Evolutionary conservation across 2,797 vertebrate genomes (phyloP).

Genomic region (Muscicapa comitata): DNA sequence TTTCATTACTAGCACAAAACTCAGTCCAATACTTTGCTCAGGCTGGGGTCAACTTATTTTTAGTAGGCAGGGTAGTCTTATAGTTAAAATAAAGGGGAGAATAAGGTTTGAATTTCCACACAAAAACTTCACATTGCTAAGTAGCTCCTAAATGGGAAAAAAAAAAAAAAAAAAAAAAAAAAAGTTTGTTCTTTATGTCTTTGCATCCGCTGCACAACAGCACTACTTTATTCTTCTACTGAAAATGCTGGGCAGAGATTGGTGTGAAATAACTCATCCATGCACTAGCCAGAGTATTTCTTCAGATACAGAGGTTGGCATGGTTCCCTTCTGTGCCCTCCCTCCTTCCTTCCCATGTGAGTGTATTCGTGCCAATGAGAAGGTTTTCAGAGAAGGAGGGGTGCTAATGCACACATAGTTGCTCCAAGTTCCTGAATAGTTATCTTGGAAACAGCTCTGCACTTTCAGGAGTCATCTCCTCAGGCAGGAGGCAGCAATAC

Average conservation of each 20-base stretch:
- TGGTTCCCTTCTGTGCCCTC: background rate
- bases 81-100: background rate
- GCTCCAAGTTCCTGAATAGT: background rate
- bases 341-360: background rate
- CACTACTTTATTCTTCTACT: background rate
- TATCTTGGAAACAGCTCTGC: background rate
- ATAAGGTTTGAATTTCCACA: background rate
- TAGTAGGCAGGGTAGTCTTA: background rate
- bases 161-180: background rate
- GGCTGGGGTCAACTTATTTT: constrained; percentile 33
- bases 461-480: background rate
- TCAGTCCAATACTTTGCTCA: constrained; percentile 8
- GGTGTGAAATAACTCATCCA: background rate
- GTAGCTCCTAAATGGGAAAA: background rate
- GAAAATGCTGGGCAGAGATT: background rate
- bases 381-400: background rate
- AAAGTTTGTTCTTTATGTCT: background rate
- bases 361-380: accelerated
- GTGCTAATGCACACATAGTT: background rate
- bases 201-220: background rate
- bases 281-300: background rate
- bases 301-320: background rate
- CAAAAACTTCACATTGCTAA: background rate
- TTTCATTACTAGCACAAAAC: constrained; percentile 44
- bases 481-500: background rate